phyloP scores from a whole-genome alignment of 1,140 invertebrate species.

The Tetramorium alpestre region DNA sequence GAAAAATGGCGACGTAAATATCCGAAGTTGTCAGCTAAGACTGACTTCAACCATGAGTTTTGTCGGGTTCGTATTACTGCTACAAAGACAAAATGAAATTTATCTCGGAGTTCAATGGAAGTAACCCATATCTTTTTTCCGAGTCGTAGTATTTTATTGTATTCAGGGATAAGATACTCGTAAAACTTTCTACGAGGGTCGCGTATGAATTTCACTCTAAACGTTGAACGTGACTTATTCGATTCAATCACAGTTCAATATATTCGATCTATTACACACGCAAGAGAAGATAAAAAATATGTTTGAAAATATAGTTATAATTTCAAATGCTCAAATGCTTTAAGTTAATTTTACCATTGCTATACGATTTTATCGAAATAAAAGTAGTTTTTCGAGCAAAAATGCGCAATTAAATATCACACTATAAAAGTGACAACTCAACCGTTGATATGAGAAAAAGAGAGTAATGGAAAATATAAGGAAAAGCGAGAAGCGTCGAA shows the following conservation, averaged over 20 bases:
- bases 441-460: conserved; percentile 9
- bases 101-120: not conserved
- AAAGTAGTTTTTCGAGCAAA: not conserved
- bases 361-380: conserved; percentile 4
- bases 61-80: not conserved
- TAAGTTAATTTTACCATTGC: not conserved
- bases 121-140: not conserved
- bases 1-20: conserved; percentile 36
- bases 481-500: conserved; percentile 26
- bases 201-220: not conserved
- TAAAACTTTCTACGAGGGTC: conserved; percentile 7
- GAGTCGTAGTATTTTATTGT: not conserved
- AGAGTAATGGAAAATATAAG: conserved; percentile 8
- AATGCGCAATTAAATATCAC: not conserved
- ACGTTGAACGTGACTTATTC: not conserved
- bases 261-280: not conserved
- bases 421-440: conserved; percentile 14
- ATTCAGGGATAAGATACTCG: not conserved
- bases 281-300: not conserved
- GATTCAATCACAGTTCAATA: not conserved
- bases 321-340: not conserved
- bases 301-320: not conserved
- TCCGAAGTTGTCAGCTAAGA: conserved; percentile 41
- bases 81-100: conserved; percentile 36
- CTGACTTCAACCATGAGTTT: conserved; percentile 12